Conservation (phyloP, 2,888 invertebrate genomes). For the Bombylius major region DNA sequence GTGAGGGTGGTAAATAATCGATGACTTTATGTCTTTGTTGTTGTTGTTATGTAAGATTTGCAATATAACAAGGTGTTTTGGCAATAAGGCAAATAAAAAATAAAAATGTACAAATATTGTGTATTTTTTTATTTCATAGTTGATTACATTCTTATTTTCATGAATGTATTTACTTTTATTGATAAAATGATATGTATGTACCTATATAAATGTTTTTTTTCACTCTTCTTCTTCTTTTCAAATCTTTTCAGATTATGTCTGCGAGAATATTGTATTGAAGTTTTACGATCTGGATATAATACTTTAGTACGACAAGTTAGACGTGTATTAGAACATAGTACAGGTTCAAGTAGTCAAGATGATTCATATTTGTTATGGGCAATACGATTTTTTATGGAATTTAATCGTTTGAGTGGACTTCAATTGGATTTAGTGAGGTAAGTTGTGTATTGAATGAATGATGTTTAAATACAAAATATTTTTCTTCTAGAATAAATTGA, state of each 20-base stretch:
- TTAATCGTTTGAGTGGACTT: constrained; percentile 79
- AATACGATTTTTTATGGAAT: constrained; percentile 92
- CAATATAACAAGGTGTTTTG: too few relatives aligned
- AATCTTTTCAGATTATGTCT: constrained; percentile 63
- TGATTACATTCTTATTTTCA: too few relatives aligned
- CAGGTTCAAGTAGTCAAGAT: constrained; percentile 66
- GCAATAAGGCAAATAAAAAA: too few relatives aligned
- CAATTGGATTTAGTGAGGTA: constrained; percentile 82
- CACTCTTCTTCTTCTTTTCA: constrained; percentile 25
- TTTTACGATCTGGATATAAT: constrained; percentile 87
- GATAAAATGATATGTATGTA: too few relatives aligned
- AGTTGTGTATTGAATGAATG: constrained; percentile 10
- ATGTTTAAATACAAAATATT: too few relatives aligned
- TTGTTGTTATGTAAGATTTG: too few relatives aligned
- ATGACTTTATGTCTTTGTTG: too few relatives aligned
- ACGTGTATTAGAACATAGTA: constrained; percentile 53
- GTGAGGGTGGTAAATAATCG: too few relatives aligned
- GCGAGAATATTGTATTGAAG: constrained; percentile 89
- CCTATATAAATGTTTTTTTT: too few relatives aligned
- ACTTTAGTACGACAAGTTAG: constrained; percentile 79
- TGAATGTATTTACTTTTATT: too few relatives aligned
- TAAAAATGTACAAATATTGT: too few relatives aligned
- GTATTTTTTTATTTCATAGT: too few relatives aligned
- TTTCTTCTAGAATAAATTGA: neutral
- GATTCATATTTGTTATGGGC: constrained; percentile 92